Evolutionary conservation across 2,797 vertebrate genomes (phyloP).

Genomic region (Discoglossus pictus): DNA sequence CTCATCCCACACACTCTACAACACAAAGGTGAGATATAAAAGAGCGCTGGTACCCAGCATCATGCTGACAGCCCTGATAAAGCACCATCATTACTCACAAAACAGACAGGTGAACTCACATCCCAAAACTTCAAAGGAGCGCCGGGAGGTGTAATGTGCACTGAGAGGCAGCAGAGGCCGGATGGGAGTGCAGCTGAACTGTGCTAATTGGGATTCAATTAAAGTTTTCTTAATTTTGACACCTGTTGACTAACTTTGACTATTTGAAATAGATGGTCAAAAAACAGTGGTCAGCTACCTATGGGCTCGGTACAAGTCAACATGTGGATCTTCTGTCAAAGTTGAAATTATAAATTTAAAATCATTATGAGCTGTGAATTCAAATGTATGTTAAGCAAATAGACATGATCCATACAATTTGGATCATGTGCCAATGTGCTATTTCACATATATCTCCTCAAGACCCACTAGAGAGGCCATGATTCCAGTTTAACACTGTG

Average conservation of each 20-base stretch:
- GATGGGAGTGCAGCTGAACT: background rate
- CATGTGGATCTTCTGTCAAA: too few species aligned
- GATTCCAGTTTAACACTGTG: too few species aligned
- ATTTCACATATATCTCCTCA: too few species aligned
- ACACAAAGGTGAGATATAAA: constrained; percentile 15
- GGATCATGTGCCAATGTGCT: too few species aligned
- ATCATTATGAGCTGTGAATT: too few species aligned
- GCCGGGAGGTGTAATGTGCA: too few species aligned
- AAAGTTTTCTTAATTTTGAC: constrained; percentile 1
- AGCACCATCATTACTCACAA: background rate
- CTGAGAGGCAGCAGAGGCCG: background rate
- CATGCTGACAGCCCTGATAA: constrained; percentile 3
- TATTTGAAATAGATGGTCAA: constrained; percentile 1
- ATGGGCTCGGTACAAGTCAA: too few species aligned
- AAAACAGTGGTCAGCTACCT: background rate
- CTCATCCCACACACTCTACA: constrained; percentile 12
- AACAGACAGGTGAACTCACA: constrained; percentile 16
- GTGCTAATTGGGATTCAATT: background rate
- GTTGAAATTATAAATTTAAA: too few species aligned
- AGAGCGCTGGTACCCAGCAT: background rate
- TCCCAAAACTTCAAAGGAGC: background rate
- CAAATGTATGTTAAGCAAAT: too few species aligned
- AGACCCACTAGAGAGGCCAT: too few species aligned
- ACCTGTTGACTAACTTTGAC: background rate
- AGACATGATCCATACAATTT: too few species aligned